Conservation (phyloP, 2,797 vertebrate genomes). For the Galago senegalensis region DNA sequence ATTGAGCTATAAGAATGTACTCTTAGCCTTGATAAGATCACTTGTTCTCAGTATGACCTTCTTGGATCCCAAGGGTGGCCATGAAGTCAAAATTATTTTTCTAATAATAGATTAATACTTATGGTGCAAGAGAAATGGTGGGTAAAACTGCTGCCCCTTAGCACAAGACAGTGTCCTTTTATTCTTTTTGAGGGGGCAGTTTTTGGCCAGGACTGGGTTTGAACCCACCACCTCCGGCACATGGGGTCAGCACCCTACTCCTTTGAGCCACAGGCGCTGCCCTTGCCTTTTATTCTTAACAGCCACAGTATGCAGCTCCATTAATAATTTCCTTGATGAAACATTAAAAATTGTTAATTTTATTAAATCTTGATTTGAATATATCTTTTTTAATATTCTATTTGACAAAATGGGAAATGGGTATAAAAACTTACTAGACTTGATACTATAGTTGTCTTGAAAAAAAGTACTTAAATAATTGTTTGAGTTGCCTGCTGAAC, state of each 20-base stretch:
- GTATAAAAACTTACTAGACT: background rate
- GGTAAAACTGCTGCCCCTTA: background rate
- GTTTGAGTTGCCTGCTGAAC: constrained; percentile 20
- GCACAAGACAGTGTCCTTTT: background rate
- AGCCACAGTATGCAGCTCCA: background rate
- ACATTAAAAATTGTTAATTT: constrained; percentile 40
- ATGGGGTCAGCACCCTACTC: no score
- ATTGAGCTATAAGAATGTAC: constrained; percentile 8
- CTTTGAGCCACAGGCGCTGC: no score
- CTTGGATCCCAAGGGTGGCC: background rate
- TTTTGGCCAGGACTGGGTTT: no score
- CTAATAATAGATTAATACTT: background rate
- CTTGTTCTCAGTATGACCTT: background rate
- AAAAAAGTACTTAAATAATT: constrained; percentile 15
- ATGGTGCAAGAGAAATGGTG: background rate
- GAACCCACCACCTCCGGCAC: no score
- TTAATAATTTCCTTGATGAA: background rate
- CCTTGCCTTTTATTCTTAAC: background rate
- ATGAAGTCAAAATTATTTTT: background rate
- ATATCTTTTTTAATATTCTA: background rate
- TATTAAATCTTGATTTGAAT: constrained; percentile 56
- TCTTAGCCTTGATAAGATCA: constrained; percentile 40
- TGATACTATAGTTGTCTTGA: background rate
- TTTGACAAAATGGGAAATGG: background rate
- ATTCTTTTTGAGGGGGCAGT: background rate